A percentile compares a stretch with the other conserved stretches of the same genome.
Evolutionary conservation across 2,797 vertebrate species (phyloP).

Genomic region (Clarias laeviceps): DNA sequence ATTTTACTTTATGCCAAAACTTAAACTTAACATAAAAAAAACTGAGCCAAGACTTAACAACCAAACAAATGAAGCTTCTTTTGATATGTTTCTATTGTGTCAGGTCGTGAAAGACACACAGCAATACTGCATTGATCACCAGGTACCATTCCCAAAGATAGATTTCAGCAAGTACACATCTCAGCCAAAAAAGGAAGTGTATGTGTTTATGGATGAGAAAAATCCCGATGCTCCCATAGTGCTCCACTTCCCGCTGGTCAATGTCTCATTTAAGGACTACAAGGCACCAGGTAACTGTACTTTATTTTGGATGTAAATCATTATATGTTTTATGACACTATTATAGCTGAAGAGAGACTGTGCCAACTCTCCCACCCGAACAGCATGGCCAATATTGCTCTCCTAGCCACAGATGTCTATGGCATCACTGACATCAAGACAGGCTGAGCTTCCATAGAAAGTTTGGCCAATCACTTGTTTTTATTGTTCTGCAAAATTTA

Average conservation of each 20-base stretch:
- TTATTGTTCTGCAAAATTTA: too few species aligned
- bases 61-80: not conserved
- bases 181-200: slow-evolving; percentile 75
- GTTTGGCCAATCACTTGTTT: not conserved
- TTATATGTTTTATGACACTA: not conserved
- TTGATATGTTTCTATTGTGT: not conserved
- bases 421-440: not conserved
- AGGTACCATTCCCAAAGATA: slow-evolving; percentile 79
- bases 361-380: not conserved
- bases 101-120: slow-evolving; percentile 77
- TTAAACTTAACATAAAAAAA: not conserved
- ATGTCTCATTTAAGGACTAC: slow-evolving; percentile 74
- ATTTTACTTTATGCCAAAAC: not conserved
- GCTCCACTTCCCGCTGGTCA: slow-evolving; percentile 82
- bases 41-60: not conserved
- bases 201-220: slow-evolving; percentile 72
- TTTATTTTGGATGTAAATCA: not conserved
- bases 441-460: not conserved
- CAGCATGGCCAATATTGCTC: not conserved
- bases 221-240: slow-evolving; percentile 75
- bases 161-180: slow-evolving; percentile 68
- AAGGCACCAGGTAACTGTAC: slow-evolving; percentile 77
- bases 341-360: not conserved
- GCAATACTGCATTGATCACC: slow-evolving; percentile 75
- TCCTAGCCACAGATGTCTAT: not conserved